A percentile compares a stretch with the other conserved stretches of the same genome.
These are phyloP conservation scores for Clostera curtula DNA, from an alignment of 2,888 invertebrate genomes.

Conservation along the genomic window DNA sequence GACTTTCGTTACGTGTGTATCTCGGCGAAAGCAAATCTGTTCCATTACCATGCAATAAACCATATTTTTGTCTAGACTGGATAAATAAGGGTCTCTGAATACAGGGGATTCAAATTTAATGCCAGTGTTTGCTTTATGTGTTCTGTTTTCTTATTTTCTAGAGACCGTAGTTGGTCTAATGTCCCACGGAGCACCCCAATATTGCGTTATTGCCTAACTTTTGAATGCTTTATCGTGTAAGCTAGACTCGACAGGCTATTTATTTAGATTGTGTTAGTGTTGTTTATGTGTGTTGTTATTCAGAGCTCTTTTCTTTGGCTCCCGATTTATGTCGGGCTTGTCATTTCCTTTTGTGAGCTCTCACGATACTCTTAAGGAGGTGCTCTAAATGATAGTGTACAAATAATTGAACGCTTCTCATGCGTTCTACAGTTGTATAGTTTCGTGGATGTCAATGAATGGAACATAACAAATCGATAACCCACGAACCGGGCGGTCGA, in stretches of 20 bases:
- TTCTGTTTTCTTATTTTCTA: conserved; percentile 31
- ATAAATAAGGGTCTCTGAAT: conserved; percentile 26
- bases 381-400: no score
- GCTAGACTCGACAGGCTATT: not conserved
- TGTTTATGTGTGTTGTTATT: not conserved
- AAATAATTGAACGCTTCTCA: not conserved
- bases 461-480: conserved; percentile 25
- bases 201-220: conserved; percentile 10
- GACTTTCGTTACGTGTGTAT: no score
- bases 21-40: no score
- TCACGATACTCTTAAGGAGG: no score
- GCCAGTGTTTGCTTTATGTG: conserved; percentile 33
- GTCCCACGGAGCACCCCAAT: conserved; percentile 19
- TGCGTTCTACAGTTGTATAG: not conserved
- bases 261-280: conserved; percentile 1
- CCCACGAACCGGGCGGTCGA: conserved; percentile 28
- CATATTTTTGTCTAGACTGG: conserved; percentile 42
- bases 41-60: conserved; percentile 36
- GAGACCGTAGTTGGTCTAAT: conserved; percentile 20
- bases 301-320: no score
- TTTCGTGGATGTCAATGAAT: conserved; percentile 12
- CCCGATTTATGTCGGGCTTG: no score
- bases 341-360: no score
- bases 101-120: conserved; percentile 33
- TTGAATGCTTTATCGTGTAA: conserved; percentile 3